Evolutionary conservation across 2,797 vertebrate genomes (phyloP), one percentile per base, ranked within the genome.

Genomic region (Glossophaga mutica): DNA sequence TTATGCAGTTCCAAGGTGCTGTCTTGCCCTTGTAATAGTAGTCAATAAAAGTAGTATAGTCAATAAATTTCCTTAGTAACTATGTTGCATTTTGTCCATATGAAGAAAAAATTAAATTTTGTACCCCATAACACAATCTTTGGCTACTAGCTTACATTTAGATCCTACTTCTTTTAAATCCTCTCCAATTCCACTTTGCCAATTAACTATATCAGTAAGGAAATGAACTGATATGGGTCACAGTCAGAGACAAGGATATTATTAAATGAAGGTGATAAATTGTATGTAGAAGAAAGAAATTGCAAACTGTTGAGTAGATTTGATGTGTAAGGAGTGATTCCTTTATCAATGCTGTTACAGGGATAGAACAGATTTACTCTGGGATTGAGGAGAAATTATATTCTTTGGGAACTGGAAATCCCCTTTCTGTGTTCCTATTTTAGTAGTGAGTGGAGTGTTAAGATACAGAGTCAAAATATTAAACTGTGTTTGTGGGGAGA

Each of bases 91-190:
- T 90, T 46, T 76, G 22, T 87, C 26, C 3, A 48, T 42, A 55
- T 37, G 5, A n/a, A 37, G 42, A 14, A 4, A 19, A 79, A 74
- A 44, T 68, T 52, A 62, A 81, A 68, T 18, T 67, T 39, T n/a
- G 2, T 0, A 21, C 11, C 4, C 9, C 0, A 29, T 62, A 48
- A 50, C 6, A 32, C 46, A 57, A 50, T 88, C 68, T 86, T 86
- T 76, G 62, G 26, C 67, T 1, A 62, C 37, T 34, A 5, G 24
- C 4, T 46, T n/a, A 74, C 29, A 42, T 55, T 77, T 93, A 55
- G 2, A 39, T 39, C 19, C 7, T 48, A 52, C 0, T 21, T 0
- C 26, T 0, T 55, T 79, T 19, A 37, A 1, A 16, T 32, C 2
- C 12, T 65, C 32, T 24, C 4, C 5, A 50, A 37, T 74, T 39